phyloP scores from a whole-genome alignment of 2,113 vertebrate genomes.

The Tricholaema leucomelas region DNA sequence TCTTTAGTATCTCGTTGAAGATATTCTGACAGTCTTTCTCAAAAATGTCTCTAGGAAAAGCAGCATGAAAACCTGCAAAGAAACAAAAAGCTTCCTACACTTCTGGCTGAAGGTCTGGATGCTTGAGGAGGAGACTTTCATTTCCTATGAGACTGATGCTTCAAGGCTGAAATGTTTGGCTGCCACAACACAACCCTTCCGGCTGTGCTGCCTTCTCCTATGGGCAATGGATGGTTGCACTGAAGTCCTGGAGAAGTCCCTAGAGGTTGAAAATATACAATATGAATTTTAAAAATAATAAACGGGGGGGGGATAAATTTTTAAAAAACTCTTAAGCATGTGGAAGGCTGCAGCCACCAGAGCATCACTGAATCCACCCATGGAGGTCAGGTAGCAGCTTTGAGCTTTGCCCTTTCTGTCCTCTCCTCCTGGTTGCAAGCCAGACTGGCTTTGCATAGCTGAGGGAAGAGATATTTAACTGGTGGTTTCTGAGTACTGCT shows the following conservation, averaged over 20 bases:
- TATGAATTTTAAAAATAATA: not conserved
- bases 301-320: too few relatives aligned
- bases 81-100: slow-evolving; percentile 43
- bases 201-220: not conserved
- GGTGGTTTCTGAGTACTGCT: not conserved
- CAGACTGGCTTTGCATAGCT: not conserved
- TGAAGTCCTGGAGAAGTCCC: not conserved
- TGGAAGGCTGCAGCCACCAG: not conserved
- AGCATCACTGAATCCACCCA: not conserved
- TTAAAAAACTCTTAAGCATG: too few relatives aligned
- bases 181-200: accelerated
- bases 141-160: not conserved
- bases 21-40: slow-evolving; percentile 61
- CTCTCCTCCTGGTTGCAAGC: not conserved
- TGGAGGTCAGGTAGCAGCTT: not conserved
- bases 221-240: not conserved
- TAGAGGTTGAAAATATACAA: not conserved
- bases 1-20: slow-evolving; percentile 51
- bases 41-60: slow-evolving; percentile 61
- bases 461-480: not conserved
- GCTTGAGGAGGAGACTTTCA: not conserved
- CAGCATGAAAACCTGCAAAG: slow-evolving; percentile 32
- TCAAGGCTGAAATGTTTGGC: not conserved
- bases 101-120: not conserved
- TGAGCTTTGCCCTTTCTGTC: not conserved